These are phyloP conservation scores for Probaryconus sp. DNA, from an alignment of 1,140 invertebrate species.

Conservation along the genomic window DNA sequence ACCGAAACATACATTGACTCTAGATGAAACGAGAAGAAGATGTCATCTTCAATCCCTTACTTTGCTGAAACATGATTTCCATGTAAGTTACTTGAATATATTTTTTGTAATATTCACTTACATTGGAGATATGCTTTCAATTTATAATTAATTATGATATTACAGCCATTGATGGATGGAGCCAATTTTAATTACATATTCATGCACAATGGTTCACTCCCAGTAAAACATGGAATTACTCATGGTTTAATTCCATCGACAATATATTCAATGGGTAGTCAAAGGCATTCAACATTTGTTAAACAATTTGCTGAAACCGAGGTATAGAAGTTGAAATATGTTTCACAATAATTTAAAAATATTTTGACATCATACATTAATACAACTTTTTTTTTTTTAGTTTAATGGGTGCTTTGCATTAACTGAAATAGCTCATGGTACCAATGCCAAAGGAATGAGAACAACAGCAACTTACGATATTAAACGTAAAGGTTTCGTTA, in stretches of 20 bases:
- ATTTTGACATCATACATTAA: slow-evolving; percentile 6
- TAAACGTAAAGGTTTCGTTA: slow-evolving; percentile 87
- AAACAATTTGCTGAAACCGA: slow-evolving; percentile 82
- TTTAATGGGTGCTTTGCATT: slow-evolving; percentile 90
- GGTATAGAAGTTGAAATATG: slow-evolving; percentile 81
- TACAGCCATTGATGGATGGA: slow-evolving; percentile 33
- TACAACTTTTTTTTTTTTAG: slow-evolving; percentile 69
- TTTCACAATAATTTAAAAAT: too few species aligned
- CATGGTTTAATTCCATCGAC: slow-evolving; percentile 84
- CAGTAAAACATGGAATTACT: slow-evolving; percentile 84
- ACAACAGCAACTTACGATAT: slow-evolving; percentile 94
- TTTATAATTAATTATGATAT: slow-evolving; percentile 8
- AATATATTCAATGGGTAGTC: slow-evolving; percentile 85
- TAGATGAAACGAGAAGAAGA: slow-evolving; percentile 86
- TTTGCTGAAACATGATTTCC: slow-evolving; percentile 76
- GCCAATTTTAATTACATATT: slow-evolving; percentile 75
- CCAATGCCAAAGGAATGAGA: slow-evolving; percentile 93
- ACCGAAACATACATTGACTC: slow-evolving; percentile 76
- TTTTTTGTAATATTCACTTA: not conserved
- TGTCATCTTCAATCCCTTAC: slow-evolving; percentile 81
- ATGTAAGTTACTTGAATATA: slow-evolving; percentile 72
- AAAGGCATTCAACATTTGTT: slow-evolving; percentile 85
- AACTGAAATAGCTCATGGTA: slow-evolving; percentile 96
- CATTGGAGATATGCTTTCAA: not conserved
- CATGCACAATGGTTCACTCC: slow-evolving; percentile 82